phyloP scores from a whole-genome alignment of 2,888 invertebrate species.

The Heliothis peltigera region DNA sequence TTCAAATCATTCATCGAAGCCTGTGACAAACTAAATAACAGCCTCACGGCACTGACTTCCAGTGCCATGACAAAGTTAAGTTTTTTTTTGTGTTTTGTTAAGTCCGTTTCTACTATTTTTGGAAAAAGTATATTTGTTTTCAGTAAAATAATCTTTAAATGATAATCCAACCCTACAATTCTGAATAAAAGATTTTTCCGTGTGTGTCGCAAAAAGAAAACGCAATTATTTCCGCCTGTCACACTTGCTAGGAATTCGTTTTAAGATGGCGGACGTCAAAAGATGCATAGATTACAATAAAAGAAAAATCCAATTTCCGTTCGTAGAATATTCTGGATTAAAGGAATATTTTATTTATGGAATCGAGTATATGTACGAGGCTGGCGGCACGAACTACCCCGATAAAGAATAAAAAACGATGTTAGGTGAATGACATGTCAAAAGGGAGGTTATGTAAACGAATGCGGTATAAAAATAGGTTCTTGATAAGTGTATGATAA shows the following conservation, averaged over 20 bases:
- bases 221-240: slow-evolving; percentile 50
- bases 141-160: background rate
- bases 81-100: too few relatives aligned
- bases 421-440: background rate
- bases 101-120: too few relatives aligned
- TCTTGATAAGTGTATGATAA: too few relatives aligned
- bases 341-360: slow-evolving; percentile 30
- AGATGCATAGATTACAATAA: slow-evolving; percentile 51
- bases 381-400: background rate
- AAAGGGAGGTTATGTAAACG: background rate
- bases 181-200: background rate
- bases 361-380: background rate
- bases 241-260: slow-evolving; percentile 28
- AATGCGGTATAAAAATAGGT: too few relatives aligned
- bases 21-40: too few relatives aligned
- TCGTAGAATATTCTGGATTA: slow-evolving; percentile 17
- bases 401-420: background rate
- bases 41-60: too few relatives aligned
- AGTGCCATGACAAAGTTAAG: too few relatives aligned
- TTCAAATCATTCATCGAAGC: too few relatives aligned
- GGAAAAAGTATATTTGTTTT: background rate
- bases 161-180: background rate
- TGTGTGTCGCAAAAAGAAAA: slow-evolving; percentile 20
- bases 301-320: slow-evolving; percentile 50
- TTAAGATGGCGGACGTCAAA: slow-evolving; percentile 42